phyloP scores from a whole-genome alignment of 2,888 invertebrate species.

The Rotaria macrura region DNA sequence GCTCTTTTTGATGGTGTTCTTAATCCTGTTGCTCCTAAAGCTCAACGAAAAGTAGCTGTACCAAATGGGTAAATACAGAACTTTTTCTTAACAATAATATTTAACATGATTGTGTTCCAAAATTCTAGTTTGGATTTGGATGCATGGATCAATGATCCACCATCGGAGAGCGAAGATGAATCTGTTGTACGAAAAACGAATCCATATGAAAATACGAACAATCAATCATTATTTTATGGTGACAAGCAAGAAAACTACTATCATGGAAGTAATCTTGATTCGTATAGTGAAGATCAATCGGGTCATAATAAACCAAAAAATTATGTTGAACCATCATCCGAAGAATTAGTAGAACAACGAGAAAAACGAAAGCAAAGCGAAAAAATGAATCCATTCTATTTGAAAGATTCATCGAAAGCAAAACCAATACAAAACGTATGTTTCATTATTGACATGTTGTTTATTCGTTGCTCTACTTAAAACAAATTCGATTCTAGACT shows the following conservation, averaged over 20 bases:
- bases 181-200: background rate
- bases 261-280: background rate
- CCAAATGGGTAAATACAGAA: constrained; percentile 58
- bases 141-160: constrained; percentile 79
- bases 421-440: background rate
- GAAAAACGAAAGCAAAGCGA: background rate
- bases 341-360: background rate
- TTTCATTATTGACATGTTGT: no score
- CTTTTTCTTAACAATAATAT: no score
- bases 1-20: constrained; percentile 79
- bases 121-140: constrained; percentile 64
- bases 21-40: constrained; percentile 94
- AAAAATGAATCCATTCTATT: background rate
- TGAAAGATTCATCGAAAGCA: background rate
- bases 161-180: constrained; percentile 50
- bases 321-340: background rate
- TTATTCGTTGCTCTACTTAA: background rate
- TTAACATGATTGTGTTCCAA: no score
- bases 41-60: constrained; percentile 89
- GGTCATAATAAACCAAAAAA: background rate
- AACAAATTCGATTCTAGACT: background rate
- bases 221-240: background rate
- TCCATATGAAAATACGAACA: background rate
- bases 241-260: background rate
- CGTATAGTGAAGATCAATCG: background rate